Evolutionary conservation across 2,888 invertebrate species (phyloP).

Genomic region (Brassicogethes aeneus): DNA sequence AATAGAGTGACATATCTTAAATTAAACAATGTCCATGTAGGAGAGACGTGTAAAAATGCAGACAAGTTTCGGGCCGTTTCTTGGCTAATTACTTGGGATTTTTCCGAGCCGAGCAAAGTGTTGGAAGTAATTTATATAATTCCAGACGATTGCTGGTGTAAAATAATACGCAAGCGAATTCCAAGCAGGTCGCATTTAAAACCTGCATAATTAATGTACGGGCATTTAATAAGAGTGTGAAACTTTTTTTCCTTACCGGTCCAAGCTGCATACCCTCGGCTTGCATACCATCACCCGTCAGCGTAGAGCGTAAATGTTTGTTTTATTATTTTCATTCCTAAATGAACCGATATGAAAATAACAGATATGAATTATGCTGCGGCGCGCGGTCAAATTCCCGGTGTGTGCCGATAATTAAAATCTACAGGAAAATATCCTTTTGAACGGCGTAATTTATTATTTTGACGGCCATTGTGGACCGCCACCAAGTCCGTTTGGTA

Average conservation of each 20-base stretch:
- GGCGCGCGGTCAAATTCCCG: conserved; percentile 10
- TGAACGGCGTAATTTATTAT: conserved; percentile 10
- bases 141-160: background rate
- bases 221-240: conserved; percentile 20
- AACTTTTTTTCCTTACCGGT: conserved; percentile 6
- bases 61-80: too few species aligned
- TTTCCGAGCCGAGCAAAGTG: background rate
- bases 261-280: conserved; percentile 1
- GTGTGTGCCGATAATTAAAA: conserved; percentile 13
- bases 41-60: too few species aligned
- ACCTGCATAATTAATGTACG: conserved; percentile 19
- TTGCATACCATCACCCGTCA: too few species aligned
- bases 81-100: background rate
- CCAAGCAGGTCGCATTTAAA: conserved; percentile 18
- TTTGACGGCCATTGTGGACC: conserved; percentile 7
- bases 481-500: conserved; percentile 8
- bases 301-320: too few species aligned
- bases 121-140: background rate
- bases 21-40: too few species aligned
- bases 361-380: conserved; percentile 12
- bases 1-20: too few species aligned
- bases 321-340: conserved; percentile 9
- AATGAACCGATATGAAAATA: conserved; percentile 10
- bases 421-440: conserved; percentile 9
- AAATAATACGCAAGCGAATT: background rate